A percentile compares a stretch with the other conserved stretches of the same genome.
Conservation (phyloP, 2,888 invertebrate genomes). For the Agrochola lota region DNA sequence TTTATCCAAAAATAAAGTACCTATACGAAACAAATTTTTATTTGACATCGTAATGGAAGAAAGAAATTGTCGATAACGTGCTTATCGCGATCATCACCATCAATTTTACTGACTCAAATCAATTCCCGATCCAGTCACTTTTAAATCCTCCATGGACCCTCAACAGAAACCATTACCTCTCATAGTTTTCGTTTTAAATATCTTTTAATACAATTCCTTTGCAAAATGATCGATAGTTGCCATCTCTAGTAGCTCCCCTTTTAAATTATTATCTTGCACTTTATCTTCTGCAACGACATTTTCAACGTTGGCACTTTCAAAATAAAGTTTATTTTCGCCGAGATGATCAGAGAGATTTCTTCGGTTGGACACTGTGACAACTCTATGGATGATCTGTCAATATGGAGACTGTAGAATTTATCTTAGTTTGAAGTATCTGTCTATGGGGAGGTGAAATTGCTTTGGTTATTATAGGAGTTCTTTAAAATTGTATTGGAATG, state of each 20-base stretch:
- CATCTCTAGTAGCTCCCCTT: constrained; percentile 75
- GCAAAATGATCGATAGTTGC: constrained; percentile 80
- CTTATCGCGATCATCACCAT: constrained; percentile 1
- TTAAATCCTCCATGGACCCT: constrained; percentile 45
- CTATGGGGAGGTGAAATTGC: constrained; percentile 57
- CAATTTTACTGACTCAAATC: constrained; percentile 14
- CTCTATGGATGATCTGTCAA: constrained; percentile 81
- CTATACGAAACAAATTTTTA: background rate
- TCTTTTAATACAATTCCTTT: constrained; percentile 76
- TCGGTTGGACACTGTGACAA: constrained; percentile 74
- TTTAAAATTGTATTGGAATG: constrained; percentile 39
- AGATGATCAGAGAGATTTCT: constrained; percentile 58
- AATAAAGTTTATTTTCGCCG: constrained; percentile 56
- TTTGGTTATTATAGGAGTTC: constrained; percentile 46
- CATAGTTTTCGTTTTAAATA: constrained; percentile 79
- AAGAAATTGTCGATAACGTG: background rate
- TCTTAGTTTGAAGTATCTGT: constrained; percentile 63
- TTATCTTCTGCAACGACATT: constrained; percentile 56
- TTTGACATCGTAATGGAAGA: background rate
- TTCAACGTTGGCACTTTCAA: constrained; percentile 50
- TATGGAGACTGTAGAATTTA: constrained; percentile 69
- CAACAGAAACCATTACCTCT: constrained; percentile 69
- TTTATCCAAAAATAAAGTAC: background rate
- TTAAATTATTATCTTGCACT: constrained; percentile 75
- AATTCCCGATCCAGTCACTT: constrained; percentile 44